A percentile compares a stretch with the other conserved stretches of the same genome.
Evolutionary conservation across 2,113 vertebrate species (phyloP).

Genomic region (Neopipo cinnamomea): DNA sequence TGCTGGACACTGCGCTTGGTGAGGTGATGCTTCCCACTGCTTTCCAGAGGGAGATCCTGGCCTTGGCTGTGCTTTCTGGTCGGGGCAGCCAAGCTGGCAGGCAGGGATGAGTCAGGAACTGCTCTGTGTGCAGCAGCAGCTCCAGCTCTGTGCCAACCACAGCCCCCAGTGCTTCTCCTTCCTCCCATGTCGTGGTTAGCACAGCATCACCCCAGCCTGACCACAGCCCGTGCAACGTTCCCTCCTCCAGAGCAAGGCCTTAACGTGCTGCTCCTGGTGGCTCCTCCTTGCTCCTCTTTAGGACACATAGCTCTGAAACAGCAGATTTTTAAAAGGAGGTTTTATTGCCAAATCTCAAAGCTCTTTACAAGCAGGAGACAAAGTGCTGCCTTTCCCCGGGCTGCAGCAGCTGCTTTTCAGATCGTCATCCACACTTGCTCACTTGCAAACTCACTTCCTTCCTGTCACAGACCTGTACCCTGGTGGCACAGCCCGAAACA

Average conservation of each 20-base stretch:
- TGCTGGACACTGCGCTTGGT: background rate
- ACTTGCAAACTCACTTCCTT: slow-evolving; percentile 57
- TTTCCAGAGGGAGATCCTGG: background rate
- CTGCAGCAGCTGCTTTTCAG: slow-evolving; percentile 34
- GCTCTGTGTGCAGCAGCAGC: background rate
- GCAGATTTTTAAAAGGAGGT: slow-evolving; percentile 32
- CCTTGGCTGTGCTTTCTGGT: background rate
- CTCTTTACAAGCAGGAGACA: slow-evolving; percentile 64
- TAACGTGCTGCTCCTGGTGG: background rate
- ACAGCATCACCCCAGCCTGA: background rate
- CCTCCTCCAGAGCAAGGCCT: background rate
- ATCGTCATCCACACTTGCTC: background rate
- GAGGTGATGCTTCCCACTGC: background rate
- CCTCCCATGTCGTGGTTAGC: background rate
- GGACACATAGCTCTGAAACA: slow-evolving; percentile 42
- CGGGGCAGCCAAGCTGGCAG: background rate
- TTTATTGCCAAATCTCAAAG: slow-evolving; percentile 75
- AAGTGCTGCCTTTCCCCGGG: slow-evolving; percentile 2
- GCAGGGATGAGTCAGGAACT: background rate
- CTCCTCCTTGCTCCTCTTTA: background rate
- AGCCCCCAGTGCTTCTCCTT: background rate
- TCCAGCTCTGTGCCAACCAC: background rate
- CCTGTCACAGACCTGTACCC: slow-evolving; percentile 15
- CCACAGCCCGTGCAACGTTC: background rate
- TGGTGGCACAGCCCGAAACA: slow-evolving; percentile 22